Evolutionary conservation across 2,113 vertebrate species (phyloP), one percentile per base, ranked within the genome.

Genomic region (Talpa occidentalis): DNA sequence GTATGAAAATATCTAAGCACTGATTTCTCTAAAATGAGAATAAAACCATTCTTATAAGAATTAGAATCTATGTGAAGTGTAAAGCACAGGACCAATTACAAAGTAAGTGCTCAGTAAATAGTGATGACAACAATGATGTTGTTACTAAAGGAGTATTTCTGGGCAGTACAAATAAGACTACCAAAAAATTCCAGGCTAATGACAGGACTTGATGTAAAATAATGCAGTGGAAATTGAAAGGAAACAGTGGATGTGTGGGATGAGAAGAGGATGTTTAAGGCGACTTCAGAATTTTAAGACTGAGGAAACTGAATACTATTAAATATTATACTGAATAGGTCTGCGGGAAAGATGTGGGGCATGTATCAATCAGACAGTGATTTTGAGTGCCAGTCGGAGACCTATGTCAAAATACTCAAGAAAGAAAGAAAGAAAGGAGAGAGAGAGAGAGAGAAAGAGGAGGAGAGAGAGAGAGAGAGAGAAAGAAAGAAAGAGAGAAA

Each of bases 11-110:
- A 56, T 42, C 22, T 95, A 85, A 86, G 49, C 66, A 85, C 0
- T 90, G n/a, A 87, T 93, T 90, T 93, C 52, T 93, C 15, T 62
- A 85, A 86, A 84, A 88, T 72, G 62, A 62, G 4, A 70, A 24
- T 19, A 92, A 17, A 72, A 62, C 64, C 10, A 9, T 21, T 76
- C 4, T 62, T 22, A 5, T 35, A 42, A 77, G 52, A 83, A 62
- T 82, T 88, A 62, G 44, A 89, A 78, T 70, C 52, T 82, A 21
- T 62, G 15, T 60, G 72, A 80, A 85, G 16, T 52, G 3, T 66
- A 22, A 67, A 52, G 26, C 47, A 8, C 12, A 81, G n/a, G 47
- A 14, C 52, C 17, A 76, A 19, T 56, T 83, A 83, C 35, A 88
- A 49, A 81, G 3, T 78, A 79, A 56, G 70, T 77, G 54, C 21